Evolutionary conservation across 2,888 invertebrate genomes (phyloP).

Genomic region (Oligia fasciuncula): DNA sequence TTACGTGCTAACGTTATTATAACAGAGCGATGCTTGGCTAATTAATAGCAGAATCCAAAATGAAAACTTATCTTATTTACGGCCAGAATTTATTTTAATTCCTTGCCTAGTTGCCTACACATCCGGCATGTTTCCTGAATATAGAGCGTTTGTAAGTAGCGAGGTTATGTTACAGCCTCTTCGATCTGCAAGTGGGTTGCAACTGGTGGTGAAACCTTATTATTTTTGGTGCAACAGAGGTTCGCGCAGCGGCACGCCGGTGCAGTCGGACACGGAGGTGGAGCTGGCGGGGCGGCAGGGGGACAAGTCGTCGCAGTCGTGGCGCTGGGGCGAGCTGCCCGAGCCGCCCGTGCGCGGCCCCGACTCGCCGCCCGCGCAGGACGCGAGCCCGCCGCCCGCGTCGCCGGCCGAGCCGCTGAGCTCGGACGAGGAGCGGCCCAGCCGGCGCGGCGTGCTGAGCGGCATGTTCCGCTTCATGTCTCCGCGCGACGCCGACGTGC

Average conservation of each 20-base stretch:
- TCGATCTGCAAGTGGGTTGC: background rate
- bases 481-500: slow-evolving; percentile 83
- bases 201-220: background rate
- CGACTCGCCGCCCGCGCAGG: slow-evolving; percentile 69
- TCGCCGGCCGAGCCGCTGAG: slow-evolving; percentile 85
- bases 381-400: slow-evolving; percentile 78
- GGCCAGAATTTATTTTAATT: slow-evolving; percentile 17
- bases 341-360: slow-evolving; percentile 83
- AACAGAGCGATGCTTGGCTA: slow-evolving; percentile 1
- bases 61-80: slow-evolving; percentile 2
- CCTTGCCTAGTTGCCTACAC: slow-evolving; percentile 1
- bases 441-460: slow-evolving; percentile 93
- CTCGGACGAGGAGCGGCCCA: slow-evolving; percentile 88
- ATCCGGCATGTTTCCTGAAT: slow-evolving; percentile 33
- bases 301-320: slow-evolving; percentile 92
- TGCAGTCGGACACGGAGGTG: slow-evolving; percentile 98
- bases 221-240: slow-evolving; percentile 71
- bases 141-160: slow-evolving; percentile 12
- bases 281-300: slow-evolving; percentile 91
- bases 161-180: slow-evolving; percentile 6
- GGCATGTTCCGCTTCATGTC: slow-evolving; percentile 98
- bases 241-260: slow-evolving; percentile 95
- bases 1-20: slow-evolving; percentile 29
- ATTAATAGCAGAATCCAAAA: slow-evolving; percentile 32
- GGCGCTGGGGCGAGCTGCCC: slow-evolving; percentile 98